Conservation (phyloP, 2,888 invertebrate species). For the Brachylomia viminalis region DNA sequence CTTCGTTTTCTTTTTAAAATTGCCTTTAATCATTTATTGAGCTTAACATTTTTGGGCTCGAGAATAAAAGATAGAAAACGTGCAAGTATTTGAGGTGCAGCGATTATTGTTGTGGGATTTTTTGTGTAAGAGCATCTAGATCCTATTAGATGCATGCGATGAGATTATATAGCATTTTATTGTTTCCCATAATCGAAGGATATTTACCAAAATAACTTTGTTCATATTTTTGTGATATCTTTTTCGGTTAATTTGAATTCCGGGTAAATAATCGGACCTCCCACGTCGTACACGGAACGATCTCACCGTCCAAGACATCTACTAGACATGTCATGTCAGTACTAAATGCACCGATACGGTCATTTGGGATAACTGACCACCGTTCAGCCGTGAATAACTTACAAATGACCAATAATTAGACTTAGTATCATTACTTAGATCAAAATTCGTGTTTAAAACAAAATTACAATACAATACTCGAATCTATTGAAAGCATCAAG, state of each 20-base stretch:
- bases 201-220: slow-evolving; percentile 19
- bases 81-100: slow-evolving; percentile 56
- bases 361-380: slow-evolving; percentile 77
- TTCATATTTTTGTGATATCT: slow-evolving; percentile 12
- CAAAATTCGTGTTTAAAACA: slow-evolving; percentile 13
- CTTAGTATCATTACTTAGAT: slow-evolving; percentile 19
- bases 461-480: slow-evolving; percentile 45
- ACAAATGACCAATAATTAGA: slow-evolving; percentile 57
- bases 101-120: slow-evolving; percentile 49
- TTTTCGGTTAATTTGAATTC: slow-evolving; percentile 54
- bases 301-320: slow-evolving; percentile 63
- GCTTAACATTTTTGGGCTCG: slow-evolving; percentile 48
- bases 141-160: no score
- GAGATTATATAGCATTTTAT: not conserved
- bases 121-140: slow-evolving; percentile 7
- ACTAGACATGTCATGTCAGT: slow-evolving; percentile 56
- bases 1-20: slow-evolving; percentile 45
- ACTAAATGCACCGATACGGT: slow-evolving; percentile 63
- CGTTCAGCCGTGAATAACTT: slow-evolving; percentile 63
- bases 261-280: slow-evolving; percentile 72
- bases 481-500: slow-evolving; percentile 43
- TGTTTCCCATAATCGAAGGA: slow-evolving; percentile 6
- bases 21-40: slow-evolving; percentile 39
- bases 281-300: slow-evolving; percentile 72
- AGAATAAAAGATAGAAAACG: slow-evolving; percentile 52